phyloP scores from a whole-genome alignment of 2,797 vertebrate species.

The Acestrorhynchus altus region DNA sequence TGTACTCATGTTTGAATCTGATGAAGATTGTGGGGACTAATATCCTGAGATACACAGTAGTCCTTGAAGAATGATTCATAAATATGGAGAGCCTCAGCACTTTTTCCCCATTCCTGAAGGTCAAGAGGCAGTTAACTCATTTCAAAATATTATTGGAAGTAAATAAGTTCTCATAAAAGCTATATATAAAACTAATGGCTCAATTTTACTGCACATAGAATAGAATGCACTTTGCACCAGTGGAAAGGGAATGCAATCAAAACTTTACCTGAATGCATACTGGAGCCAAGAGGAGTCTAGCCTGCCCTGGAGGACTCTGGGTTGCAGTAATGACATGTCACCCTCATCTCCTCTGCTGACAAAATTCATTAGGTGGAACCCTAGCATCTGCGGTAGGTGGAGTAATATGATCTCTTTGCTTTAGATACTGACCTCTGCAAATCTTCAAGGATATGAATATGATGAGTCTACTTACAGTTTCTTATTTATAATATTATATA shows the following conservation, averaged over 20 bases:
- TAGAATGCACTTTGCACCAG: constrained; percentile 50
- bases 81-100: constrained; percentile 4
- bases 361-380: constrained; percentile 47
- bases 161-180: constrained; percentile 60
- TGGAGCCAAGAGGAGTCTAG: constrained; percentile 23
- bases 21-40: neutral
- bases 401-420: neutral
- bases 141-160: constrained; percentile 35
- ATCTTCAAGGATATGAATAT: constrained; percentile 30
- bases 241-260: constrained; percentile 59
- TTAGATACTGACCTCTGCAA: constrained; percentile 41
- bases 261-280: constrained; percentile 56
- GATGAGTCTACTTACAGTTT: constrained; percentile 30
- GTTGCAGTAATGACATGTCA: constrained; percentile 40
- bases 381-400: constrained; percentile 20
- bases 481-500: constrained; percentile 1
- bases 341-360: constrained; percentile 40
- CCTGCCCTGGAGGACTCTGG: constrained; percentile 23
- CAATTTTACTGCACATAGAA: constrained; percentile 47
- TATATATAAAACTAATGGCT: constrained; percentile 58
- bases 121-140: constrained; percentile 43
- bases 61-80: constrained; percentile 25
- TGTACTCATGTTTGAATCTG: neutral
- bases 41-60: constrained; percentile 14
- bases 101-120: constrained; percentile 45